Evolutionary conservation across 2,797 vertebrate species (phyloP).

Genomic region (Crenuchus spilurus): DNA sequence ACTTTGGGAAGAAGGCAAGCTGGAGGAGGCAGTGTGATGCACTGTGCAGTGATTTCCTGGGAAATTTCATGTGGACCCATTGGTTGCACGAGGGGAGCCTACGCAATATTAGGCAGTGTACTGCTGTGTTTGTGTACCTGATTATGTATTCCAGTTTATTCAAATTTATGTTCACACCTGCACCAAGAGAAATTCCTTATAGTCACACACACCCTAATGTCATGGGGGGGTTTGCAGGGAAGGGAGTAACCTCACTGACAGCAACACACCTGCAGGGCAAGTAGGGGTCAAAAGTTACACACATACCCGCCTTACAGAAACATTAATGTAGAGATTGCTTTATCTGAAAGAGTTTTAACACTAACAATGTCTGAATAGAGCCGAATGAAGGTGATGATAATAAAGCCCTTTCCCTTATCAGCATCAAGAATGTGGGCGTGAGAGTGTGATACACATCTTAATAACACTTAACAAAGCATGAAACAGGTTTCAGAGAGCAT

Average conservation of each 20-base stretch:
- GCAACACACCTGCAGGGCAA: conserved; percentile 44
- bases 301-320: conserved; percentile 55
- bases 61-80: too few relatives aligned
- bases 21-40: too few relatives aligned
- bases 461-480: background rate
- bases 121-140: background rate
- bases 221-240: too few relatives aligned
- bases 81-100: too few relatives aligned
- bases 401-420: conserved; percentile 23
- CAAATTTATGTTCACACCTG: background rate
- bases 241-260: conserved; percentile 4
- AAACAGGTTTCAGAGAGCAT: conserved; percentile 29
- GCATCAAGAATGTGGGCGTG: conserved; percentile 3
- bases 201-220: background rate
- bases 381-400: too few relatives aligned
- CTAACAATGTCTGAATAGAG: too few relatives aligned
- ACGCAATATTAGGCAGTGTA: too few relatives aligned
- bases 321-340: too few relatives aligned
- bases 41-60: too few relatives aligned
- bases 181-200: too few relatives aligned
- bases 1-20: too few relatives aligned
- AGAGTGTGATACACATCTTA: conserved; percentile 5
- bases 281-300: conserved; percentile 38
- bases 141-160: background rate
- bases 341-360: too few relatives aligned